phyloP scores from a whole-genome alignment of 2,888 invertebrate genomes.

The Leptinotarsa peninsularis region DNA sequence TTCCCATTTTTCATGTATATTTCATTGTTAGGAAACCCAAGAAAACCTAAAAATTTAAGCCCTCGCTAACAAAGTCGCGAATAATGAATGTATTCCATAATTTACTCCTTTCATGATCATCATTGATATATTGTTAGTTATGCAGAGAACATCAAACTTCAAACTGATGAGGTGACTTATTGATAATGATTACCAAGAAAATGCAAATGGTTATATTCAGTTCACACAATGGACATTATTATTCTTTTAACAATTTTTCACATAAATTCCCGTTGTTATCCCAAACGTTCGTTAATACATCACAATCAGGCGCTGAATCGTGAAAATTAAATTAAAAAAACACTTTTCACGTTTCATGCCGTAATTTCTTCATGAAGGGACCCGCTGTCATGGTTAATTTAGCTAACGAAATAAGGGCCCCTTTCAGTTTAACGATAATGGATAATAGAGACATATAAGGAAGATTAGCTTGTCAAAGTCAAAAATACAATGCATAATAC shows the following conservation, averaged over 20 bases:
- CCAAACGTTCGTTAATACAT: not conserved
- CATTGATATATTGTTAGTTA: too few species aligned
- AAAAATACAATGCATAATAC: slow-evolving; percentile 41
- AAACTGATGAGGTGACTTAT: too few species aligned
- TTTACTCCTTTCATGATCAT: too few species aligned
- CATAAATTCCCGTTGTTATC: slow-evolving; percentile 1
- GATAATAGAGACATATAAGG: slow-evolving; percentile 42
- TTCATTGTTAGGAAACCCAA: too few species aligned
- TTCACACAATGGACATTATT: slow-evolving; percentile 3
- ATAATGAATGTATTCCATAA: too few species aligned
- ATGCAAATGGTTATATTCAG: not conserved
- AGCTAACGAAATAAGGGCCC: slow-evolving; percentile 23
- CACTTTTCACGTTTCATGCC: not conserved
- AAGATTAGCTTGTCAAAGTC: slow-evolving; percentile 44
- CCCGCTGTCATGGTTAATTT: slow-evolving; percentile 19
- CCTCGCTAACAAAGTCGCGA: too few species aligned
- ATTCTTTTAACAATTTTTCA: not conserved
- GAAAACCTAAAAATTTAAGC: too few species aligned
- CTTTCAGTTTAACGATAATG: slow-evolving; percentile 30
- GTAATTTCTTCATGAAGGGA: slow-evolving; percentile 18
- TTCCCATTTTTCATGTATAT: too few species aligned
- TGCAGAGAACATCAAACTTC: too few species aligned
- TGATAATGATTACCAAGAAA: not conserved
- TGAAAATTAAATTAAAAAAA: slow-evolving; percentile 8
- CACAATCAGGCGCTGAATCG: slow-evolving; percentile 1